Conservation (phyloP, 2,797 vertebrate species). For the Ptychobarbus kaznakovi region DNA sequence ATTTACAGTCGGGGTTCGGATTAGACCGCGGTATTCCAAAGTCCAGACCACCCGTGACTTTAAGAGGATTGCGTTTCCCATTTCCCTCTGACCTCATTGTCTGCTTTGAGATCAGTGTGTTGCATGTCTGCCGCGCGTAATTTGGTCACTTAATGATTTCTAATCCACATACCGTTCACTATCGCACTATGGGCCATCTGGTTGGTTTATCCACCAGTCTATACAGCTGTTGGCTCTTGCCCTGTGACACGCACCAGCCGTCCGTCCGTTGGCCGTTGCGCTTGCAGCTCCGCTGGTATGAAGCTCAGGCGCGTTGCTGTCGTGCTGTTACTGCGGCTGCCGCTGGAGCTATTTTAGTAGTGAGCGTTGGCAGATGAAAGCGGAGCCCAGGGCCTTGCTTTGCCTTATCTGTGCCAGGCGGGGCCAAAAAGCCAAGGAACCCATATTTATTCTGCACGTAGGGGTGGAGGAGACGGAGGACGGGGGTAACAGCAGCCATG, state of each 20-base stretch:
- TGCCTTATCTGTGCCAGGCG: conserved; percentile 66
- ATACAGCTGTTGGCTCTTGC: conserved; percentile 38
- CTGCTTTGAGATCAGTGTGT: conserved; percentile 52
- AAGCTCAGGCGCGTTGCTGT: conserved; percentile 32
- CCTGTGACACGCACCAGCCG: conserved; percentile 23
- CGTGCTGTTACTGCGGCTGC: conserved; percentile 66
- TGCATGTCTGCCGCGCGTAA: conserved; percentile 41
- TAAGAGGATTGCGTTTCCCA: conserved; percentile 57
- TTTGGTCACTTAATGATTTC: conserved; percentile 55
- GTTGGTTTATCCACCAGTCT: conserved; percentile 44
- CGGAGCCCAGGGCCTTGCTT: conserved; percentile 69
- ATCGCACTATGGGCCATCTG: conserved; percentile 50
- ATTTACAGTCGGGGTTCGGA: conserved; percentile 64
- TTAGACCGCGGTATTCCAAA: conserved; percentile 85
- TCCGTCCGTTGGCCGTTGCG: not conserved
- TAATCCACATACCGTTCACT: conserved; percentile 28
- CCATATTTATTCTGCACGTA: conserved; percentile 49
- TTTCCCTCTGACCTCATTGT: conserved; percentile 59
- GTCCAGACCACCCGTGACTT: conserved; percentile 77
- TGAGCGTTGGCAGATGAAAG: conserved; percentile 78
- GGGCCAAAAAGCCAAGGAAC: conserved; percentile 60
- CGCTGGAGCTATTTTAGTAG: conserved; percentile 72
- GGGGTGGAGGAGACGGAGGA: conserved; percentile 57
- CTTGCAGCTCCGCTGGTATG: conserved; percentile 3
- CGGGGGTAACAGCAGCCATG: conserved; percentile 53